Base-by-base conservation (phyloP, 2,888 invertebrate species). In the Epirrita christyi region DNA sequence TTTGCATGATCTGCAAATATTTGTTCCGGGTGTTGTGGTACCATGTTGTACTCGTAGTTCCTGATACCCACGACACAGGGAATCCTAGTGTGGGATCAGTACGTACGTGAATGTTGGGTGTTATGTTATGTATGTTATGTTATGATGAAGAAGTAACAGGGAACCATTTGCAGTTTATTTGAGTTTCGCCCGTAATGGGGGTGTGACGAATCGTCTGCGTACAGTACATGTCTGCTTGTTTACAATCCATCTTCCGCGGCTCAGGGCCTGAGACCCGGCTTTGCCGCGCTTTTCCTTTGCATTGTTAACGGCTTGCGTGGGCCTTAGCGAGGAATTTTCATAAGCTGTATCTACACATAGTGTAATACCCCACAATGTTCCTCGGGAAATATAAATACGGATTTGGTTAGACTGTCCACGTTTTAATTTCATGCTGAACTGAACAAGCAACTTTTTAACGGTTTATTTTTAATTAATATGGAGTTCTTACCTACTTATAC, bases 161-260 rank as follows among this genome's bases (percentile, higher is more conserved):
- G 72, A 78, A 76, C 71, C 67, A 67, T 76, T 74, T 72, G 73
- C 71, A 71, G 71, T 66, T 72, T 79, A 80, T 81, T 80, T 66
- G 61, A 72, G 67, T 73, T 72, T 78, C 67, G 14, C 70, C 68
- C 66, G 74, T 77, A 71, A 66, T 67, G 9, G 32, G 55, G n/a
- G 64, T 63, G 65, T 78, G 80, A 81, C 68, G 67, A 67, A 79
- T 78, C 78, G 78, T 80, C 83, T 73, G 78, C 81, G n/a, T n/a
- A n/a, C n/a, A 2, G 76, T 78, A 78, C 78, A 81, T 82, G 84
- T 78, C 73, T 55, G 67, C 68, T 75, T 78, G 27, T 82, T 83
- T 80, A 79, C 76, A 70, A 74, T 74, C 70, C 66, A 69, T 80
- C 76, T 76, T 75, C 60, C 54, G 21, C n/a, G 15, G 15, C 68